Evolutionary conservation across 2,888 invertebrate genomes (phyloP).

Genomic region (Drosophila ustulata): DNA sequence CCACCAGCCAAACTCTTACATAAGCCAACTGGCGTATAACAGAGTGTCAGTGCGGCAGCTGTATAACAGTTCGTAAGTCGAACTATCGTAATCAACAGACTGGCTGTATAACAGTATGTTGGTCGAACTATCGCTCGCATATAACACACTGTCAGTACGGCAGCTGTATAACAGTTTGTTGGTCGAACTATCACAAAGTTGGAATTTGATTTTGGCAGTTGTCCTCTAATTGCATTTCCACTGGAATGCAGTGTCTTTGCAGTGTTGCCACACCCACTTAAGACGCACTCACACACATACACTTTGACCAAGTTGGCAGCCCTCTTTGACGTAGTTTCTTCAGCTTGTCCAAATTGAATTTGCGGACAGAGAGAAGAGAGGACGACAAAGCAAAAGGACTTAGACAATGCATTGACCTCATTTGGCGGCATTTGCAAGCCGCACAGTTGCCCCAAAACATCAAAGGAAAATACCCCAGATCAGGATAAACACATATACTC

Average conservation of each 20-base stretch:
- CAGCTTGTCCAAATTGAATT: constrained; percentile 38
- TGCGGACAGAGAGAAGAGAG: constrained; percentile 3
- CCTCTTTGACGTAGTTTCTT: constrained; percentile 27
- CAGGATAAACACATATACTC: constrained; percentile 1
- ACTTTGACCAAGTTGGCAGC: constrained; percentile 33
- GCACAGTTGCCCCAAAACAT: constrained; percentile 22
- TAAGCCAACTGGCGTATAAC: constrained; percentile 2
- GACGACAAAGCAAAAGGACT: constrained; percentile 29
- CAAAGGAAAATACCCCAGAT: constrained; percentile 34
- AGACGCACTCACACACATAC: constrained; percentile 7
- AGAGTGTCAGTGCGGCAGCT: background rate
- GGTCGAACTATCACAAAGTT: background rate
- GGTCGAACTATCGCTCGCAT: background rate
- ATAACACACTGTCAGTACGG: background rate
- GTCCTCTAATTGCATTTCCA: constrained; percentile 62
- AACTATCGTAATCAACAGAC: background rate
- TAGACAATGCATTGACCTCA: constrained; percentile 49
- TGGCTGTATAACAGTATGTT: constrained; percentile 3
- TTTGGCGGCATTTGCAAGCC: constrained; percentile 30
- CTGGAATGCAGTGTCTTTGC: constrained; percentile 16
- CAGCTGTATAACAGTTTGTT: background rate
- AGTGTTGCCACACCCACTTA: constrained; percentile 40
- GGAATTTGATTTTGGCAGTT: constrained; percentile 28
- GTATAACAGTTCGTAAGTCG: background rate
- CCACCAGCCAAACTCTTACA: constrained; percentile 27